phyloP scores from a whole-genome alignment of 2,797 vertebrate species.

The Rhinichthys osculus region DNA sequence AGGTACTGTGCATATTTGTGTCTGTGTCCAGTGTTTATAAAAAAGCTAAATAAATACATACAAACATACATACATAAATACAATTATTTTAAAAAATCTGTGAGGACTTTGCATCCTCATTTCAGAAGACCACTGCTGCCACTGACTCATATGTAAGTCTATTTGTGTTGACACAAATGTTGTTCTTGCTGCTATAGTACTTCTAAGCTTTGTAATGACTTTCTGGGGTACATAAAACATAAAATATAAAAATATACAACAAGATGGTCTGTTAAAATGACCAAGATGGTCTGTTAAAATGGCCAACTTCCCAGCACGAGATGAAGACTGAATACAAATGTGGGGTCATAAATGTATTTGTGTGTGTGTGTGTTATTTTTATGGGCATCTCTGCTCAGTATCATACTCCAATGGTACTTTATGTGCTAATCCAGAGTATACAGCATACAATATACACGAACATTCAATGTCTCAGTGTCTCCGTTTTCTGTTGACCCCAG shows the following conservation, averaged over 20 bases:
- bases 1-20: background rate
- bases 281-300: background rate
- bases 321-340: conserved; percentile 4
- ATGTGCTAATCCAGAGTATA: background rate
- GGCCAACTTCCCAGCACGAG: background rate
- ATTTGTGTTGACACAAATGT: background rate
- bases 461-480: background rate
- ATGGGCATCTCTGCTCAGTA: background rate
- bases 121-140: background rate
- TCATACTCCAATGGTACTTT: background rate
- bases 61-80: no score
- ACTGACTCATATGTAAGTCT: background rate
- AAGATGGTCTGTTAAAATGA: background rate
- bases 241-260: background rate
- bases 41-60: background rate
- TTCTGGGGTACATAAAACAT: background rate
- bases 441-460: background rate
- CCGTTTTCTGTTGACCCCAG: background rate
- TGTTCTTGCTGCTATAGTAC: background rate
- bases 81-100: background rate
- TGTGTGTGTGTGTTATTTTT: background rate
- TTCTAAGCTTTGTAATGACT: background rate
- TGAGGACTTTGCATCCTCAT: background rate
- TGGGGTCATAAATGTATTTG: background rate
- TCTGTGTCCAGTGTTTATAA: background rate